Evolutionary conservation across 2,888 invertebrate genomes (phyloP), one percentile per base, ranked within the genome.

Genomic region (Ypsolopha scabrella): DNA sequence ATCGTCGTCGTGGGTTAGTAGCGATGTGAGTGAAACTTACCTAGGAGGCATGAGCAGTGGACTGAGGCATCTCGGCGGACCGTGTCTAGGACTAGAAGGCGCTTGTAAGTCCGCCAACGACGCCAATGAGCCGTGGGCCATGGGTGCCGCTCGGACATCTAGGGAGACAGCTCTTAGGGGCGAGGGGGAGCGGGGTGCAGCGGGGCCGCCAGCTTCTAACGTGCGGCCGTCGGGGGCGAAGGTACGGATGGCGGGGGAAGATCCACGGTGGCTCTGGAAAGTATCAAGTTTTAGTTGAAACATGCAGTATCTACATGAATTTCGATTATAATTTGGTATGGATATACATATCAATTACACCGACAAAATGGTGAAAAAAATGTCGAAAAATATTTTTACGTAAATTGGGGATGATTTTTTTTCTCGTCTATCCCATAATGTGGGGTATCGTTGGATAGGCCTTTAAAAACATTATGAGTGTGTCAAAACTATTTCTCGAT

Each of bases 181-280:
- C 24, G 94, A 94, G 0, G 94, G 94, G 0, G 94, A 93, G 51
- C 94, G 79, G 0, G 89, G 87, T 82, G 92, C 35, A 82, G 92
- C 59, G 82, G 91, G 65, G 81, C 75, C 60, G 54, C 83, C 79
- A 51, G 81, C 88, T 56, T 87, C 87, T 1, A 87, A 68, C 1
- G 91, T 89, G 13, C 93, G 90, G 0, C 94, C 94, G 67, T 94
- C 94, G 0, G 94, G 94, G 14, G 93, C 94, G 63, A 93, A 94
- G 0, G 94, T 93, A 57, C 94, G 89, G 59, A 94, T 94, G 59
- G 94, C 94, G 0, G 94, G 94, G 0, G 94, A 94, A 0, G 94
- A 93, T 7, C 93, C 94, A 41, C 94, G 92, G 66, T 93, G 93
- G 59, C 91, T 90, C 89, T 91, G 75, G 2, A 58, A 59, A 51